These are phyloP conservation scores for Motacilla tschutschensis DNA, from an alignment of 2,113 vertebrate species.

Conservation along the genomic window DNA sequence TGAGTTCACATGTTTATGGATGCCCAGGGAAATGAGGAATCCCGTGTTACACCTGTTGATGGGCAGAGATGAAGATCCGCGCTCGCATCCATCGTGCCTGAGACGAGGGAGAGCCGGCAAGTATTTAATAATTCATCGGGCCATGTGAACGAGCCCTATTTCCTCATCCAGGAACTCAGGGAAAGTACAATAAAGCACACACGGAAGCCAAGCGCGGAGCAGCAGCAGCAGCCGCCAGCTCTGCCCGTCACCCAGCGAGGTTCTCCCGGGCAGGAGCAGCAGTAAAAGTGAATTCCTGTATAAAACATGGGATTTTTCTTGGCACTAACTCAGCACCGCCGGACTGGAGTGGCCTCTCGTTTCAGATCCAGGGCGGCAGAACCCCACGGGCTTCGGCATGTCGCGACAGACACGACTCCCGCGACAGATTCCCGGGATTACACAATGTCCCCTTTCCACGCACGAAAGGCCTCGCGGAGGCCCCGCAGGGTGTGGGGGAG, in stretches of 20 bases:
- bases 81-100: fast-evolving
- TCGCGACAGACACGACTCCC: neutral
- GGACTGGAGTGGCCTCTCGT: neutral
- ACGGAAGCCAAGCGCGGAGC: neutral
- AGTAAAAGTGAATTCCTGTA: neutral
- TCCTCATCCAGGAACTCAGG: neutral
- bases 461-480: neutral
- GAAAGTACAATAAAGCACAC: neutral
- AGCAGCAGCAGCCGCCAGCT: neutral
- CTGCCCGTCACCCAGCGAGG: neutral
- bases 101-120: neutral
- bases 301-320: neutral
- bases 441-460: neutral
- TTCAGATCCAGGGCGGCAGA: neutral
- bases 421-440: neutral
- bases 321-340: neutral
- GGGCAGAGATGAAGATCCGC: fast-evolving
- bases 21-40: neutral
- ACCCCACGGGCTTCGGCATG: fast-evolving
- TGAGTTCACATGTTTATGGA: neutral
- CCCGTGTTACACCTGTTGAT: neutral
- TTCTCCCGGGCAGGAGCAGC: neutral
- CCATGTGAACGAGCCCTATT: neutral
- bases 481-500: no score
- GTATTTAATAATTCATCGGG: neutral